These are phyloP conservation scores for Trichonephila clavata DNA, from an alignment of 1,140 invertebrate genomes.

Conservation along the genomic window DNA sequence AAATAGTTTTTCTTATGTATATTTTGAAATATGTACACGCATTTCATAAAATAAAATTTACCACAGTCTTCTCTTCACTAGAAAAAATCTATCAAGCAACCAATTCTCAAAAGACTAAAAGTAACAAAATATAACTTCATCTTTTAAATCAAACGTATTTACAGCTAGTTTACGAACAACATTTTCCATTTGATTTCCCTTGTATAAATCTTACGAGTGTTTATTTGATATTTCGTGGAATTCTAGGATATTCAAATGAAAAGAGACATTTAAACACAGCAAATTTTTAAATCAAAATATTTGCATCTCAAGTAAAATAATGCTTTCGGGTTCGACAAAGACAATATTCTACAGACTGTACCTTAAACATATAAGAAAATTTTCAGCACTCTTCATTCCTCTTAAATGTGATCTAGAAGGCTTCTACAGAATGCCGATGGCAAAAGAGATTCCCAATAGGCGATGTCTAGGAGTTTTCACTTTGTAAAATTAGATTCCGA, in stretches of 20 bases:
- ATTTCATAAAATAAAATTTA: too few relatives aligned
- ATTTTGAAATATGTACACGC: too few relatives aligned
- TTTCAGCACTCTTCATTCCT: neutral
- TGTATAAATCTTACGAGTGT: too few relatives aligned
- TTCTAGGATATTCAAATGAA: neutral
- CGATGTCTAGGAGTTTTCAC: constrained; percentile 27
- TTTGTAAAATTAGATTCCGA: constrained; percentile 67
- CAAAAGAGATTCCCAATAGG: constrained; percentile 46
- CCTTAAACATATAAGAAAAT: neutral
- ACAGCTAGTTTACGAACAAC: too few relatives aligned
- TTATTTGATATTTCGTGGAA: too few relatives aligned
- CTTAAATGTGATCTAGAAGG: neutral
- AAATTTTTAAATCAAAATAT: neutral
- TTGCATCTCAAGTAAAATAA: neutral
- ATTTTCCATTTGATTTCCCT: too few relatives aligned
- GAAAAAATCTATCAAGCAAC: too few relatives aligned
- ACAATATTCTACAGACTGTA: neutral
- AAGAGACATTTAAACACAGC: neutral
- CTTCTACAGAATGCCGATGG: constrained; percentile 23
- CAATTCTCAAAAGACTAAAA: too few relatives aligned
- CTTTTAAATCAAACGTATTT: too few relatives aligned
- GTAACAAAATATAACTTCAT: too few relatives aligned
- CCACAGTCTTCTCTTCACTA: too few relatives aligned
- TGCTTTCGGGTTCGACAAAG: neutral
- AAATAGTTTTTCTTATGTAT: too few relatives aligned